Evolutionary conservation across 2,113 vertebrate species (phyloP), one percentile per base, ranked within the genome.

Genomic region (Anthoscopus minutus): DNA sequence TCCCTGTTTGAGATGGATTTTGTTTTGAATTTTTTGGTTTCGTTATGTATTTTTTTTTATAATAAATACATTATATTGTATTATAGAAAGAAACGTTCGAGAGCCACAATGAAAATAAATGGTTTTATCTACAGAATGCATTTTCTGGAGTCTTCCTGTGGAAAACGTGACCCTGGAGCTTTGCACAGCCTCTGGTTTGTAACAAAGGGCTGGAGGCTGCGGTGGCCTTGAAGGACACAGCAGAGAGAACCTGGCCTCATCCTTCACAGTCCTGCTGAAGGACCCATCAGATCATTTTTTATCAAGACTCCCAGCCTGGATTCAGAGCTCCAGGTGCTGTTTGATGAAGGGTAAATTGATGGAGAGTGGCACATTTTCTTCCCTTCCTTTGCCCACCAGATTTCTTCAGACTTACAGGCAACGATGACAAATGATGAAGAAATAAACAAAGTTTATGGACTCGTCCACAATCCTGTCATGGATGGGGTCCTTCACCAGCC

Each of bases 11-110:
- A 69, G 84, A 88, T 1, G 79, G 82, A 48, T 92, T 73, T 93
- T 96, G 95, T 95, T 96, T 95, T 93, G 96, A 15, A 96, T 95
- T 96, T 95, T 93, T 93, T 19, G 35, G 66, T 37, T 93, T 66
- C 35, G 15, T 86, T 96, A 14, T 84, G 38, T 42, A 40, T 42
- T 42, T 42, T 91, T 85, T 92, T 86, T 86, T 90, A 35, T 53
- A 83, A 89, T 50, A 77, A 79, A 65, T 89, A 20, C 66, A 91
- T 81, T 71, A 74, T 30, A 71, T 69, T 69, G 64, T 38, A 62
- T 85, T 80, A 88, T 76, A 94, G 85, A 70, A 78, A 50, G 44
- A 40, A 50, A 90, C 73, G 35, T 73, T 77, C 35, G 47, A 89
- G 83, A 70, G 17, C 47, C 38, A 25, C 73, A 92, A 89, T 69